These are phyloP conservation scores for Microtus pennsylvanicus DNA, from an alignment of 2,113 vertebrate genomes.

Conservation along the genomic window DNA sequence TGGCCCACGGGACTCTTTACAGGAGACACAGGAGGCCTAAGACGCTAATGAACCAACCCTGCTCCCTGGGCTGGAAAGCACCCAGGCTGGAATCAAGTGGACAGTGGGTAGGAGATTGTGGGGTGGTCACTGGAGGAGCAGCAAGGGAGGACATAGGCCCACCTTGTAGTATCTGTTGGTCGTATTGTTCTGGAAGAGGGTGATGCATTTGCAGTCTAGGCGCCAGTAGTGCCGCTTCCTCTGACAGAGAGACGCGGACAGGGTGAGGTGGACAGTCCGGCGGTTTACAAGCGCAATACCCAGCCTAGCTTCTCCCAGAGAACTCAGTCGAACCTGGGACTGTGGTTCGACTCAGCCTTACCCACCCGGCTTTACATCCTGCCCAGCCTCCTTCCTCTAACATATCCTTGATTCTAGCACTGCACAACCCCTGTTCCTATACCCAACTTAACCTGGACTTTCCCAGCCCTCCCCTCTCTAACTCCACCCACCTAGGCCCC, in stretches of 20 bases:
- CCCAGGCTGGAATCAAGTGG: not conserved
- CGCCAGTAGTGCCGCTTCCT: constrained; percentile 95
- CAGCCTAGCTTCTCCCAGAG: not conserved
- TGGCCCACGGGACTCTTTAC: not conserved
- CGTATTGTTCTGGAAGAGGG: constrained; percentile 94
- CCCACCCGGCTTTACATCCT: not conserved
- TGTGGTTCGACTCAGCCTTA: not conserved
- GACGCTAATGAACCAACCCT: not conserved
- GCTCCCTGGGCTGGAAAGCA: not conserved
- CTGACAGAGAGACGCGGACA: constrained; percentile 79
- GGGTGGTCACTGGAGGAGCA: not conserved
- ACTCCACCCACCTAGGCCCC: not conserved
- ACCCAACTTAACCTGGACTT: not conserved
- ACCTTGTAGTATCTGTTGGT: constrained; percentile 96
- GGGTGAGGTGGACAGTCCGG: not conserved
- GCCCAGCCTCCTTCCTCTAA: not conserved
- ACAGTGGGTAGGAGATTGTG: not conserved
- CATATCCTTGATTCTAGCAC: not conserved
- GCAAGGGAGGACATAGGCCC: not conserved
- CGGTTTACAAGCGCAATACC: not conserved
- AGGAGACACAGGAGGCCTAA: not conserved
- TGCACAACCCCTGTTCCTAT: not conserved
- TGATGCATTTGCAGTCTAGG: constrained; percentile 95
- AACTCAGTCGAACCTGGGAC: too few relatives aligned
- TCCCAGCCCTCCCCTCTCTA: not conserved